Evolutionary conservation across 2,113 vertebrate genomes (phyloP).

Genomic region (Coturnix japonica): DNA sequence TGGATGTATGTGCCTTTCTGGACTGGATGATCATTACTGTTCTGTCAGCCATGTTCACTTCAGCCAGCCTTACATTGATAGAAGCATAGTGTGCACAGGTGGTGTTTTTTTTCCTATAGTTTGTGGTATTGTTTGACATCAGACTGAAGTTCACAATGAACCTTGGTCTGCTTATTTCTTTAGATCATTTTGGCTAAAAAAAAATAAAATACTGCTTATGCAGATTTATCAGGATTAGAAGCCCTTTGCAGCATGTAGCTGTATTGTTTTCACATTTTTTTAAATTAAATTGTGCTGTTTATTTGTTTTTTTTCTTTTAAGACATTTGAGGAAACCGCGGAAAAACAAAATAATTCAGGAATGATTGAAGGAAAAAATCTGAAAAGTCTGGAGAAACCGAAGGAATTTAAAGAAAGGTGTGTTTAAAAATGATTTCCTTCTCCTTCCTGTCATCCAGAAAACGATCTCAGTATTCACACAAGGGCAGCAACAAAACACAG

Average conservation of each 20-base stretch:
- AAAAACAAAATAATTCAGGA: conserved; percentile 57
- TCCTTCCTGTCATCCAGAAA: not conserved
- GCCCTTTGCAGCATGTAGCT: not conserved
- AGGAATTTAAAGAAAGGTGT: conserved; percentile 73
- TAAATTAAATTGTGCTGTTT: not conserved
- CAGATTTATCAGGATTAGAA: not conserved
- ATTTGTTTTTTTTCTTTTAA: conserved; percentile 62
- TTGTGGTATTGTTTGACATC: not conserved
- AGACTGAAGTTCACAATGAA: not conserved
- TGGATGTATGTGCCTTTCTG: not conserved
- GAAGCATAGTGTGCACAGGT: not conserved
- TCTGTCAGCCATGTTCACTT: not conserved
- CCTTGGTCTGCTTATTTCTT: not conserved
- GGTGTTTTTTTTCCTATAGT: not conserved
- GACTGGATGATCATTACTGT: not conserved
- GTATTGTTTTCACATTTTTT: not conserved
- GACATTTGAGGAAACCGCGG: conserved; percentile 48
- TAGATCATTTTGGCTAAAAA: not conserved
- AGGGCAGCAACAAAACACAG: not conserved
- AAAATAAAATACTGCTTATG: not conserved
- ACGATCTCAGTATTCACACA: not conserved
- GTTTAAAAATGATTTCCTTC: not conserved
- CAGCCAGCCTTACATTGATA: not conserved
- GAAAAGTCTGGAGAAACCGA: conserved; percentile 56
- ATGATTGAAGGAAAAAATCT: conserved; percentile 52